Percentiles rank a stretch among this genome's conserved stretches.
Conservation (phyloP, 2,888 invertebrate species). For the Eristalis pertinax region DNA sequence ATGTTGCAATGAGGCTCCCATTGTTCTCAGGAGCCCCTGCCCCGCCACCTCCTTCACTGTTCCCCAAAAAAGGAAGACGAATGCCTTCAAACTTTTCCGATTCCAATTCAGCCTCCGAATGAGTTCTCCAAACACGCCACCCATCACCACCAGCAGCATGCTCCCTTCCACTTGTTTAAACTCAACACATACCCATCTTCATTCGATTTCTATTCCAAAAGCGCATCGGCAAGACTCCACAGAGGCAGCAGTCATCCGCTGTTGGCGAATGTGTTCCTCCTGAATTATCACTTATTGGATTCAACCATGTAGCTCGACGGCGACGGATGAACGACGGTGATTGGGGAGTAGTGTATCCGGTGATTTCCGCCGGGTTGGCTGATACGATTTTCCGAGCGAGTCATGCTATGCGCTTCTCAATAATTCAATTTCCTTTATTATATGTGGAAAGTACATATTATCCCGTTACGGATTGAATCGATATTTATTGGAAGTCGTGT, state of each 20-base stretch:
- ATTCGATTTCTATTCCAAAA: neutral
- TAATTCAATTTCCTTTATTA: slow-evolving; percentile 39
- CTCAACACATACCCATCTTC: neutral
- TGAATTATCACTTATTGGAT: neutral
- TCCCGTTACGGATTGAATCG: slow-evolving; percentile 5
- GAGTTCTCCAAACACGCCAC: neutral
- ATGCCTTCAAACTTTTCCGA: too few species aligned
- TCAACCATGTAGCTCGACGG: neutral
- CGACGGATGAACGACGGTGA: neutral
- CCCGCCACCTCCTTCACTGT: neutral
- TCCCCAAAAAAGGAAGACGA: too few species aligned
- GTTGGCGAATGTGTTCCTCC: neutral
- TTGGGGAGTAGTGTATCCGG: neutral
- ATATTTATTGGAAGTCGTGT: neutral
- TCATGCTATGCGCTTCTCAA: neutral
- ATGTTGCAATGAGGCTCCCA: neutral
- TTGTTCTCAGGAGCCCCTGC: neutral
- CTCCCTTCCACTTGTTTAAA: neutral
- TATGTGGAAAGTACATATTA: neutral
- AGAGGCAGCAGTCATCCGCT: neutral
- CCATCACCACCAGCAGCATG: neutral
- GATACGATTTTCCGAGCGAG: neutral
- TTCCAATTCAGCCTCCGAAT: neutral
- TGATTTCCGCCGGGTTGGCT: neutral
- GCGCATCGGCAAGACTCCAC: neutral